Evolutionary conservation across 2,888 invertebrate species (phyloP).

Genomic region (Drosophila demipolita): DNA sequence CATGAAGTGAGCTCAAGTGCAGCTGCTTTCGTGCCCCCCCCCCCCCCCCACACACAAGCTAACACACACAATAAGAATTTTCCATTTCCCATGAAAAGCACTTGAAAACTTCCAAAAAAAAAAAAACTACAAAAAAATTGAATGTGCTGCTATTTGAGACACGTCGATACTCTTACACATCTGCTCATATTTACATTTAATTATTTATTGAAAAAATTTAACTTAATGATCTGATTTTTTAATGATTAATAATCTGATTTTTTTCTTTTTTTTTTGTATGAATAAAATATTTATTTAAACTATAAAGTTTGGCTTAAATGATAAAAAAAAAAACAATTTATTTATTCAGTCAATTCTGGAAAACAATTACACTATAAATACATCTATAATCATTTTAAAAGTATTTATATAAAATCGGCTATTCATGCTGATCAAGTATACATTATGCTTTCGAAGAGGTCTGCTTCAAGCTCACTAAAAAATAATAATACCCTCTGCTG

Average conservation of each 20-base stretch:
- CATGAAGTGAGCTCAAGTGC: conserved; percentile 67
- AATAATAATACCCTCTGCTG: neutral
- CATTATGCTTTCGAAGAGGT: neutral
- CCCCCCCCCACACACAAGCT: conserved; percentile 27
- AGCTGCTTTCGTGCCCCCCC: too few relatives aligned
- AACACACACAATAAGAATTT: conserved; percentile 48
- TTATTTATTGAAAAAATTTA: neutral
- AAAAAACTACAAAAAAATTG: neutral
- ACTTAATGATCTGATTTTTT: too few relatives aligned
- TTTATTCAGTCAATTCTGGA: neutral
- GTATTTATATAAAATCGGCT: neutral
- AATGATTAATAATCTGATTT: too few relatives aligned
- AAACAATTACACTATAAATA: neutral
- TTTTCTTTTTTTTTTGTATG: neutral
- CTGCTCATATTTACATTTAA: neutral
- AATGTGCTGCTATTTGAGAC: neutral
- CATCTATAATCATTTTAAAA: neutral
- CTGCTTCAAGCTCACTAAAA: neutral
- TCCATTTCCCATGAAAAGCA: conserved; percentile 62
- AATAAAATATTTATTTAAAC: accelerated
- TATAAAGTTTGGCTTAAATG: neutral
- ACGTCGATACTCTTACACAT: neutral
- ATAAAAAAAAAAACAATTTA: too few relatives aligned
- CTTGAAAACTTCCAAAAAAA: conserved; percentile 44
- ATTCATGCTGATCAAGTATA: neutral